These are phyloP conservation scores for Megalops cyprinoides DNA, from an alignment of 2,797 vertebrate species.

Conservation along the genomic window DNA sequence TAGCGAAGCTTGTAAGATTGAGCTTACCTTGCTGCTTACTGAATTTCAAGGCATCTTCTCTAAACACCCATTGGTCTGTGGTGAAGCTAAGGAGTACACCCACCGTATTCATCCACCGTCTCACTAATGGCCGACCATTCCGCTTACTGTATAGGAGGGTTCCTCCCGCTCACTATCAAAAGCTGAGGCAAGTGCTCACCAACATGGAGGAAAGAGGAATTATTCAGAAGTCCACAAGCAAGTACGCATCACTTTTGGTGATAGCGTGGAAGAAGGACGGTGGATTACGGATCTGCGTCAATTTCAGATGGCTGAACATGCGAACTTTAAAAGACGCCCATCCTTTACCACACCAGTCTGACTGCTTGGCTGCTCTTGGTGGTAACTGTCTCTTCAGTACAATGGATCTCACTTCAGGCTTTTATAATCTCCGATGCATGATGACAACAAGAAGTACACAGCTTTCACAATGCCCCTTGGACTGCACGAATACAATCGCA, in stretches of 20 bases:
- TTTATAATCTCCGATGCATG: conserved; percentile 30
- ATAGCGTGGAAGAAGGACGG: conserved; percentile 34
- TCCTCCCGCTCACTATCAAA: background rate
- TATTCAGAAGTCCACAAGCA: conserved; percentile 22
- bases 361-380: conserved; percentile 18
- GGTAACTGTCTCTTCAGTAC: background rate
- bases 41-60: conserved; percentile 23
- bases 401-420: too few species aligned
- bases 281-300: conserved; percentile 13
- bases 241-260: conserved; percentile 19
- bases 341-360: conserved; percentile 6
- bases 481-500: conserved; percentile 15
- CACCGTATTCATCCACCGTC: background rate
- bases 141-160: conserved; percentile 9
- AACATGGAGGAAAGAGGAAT: conserved; percentile 35
- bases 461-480: conserved; percentile 34
- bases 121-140: conserved; percentile 19
- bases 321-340: conserved; percentile 20
- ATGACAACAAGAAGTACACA: conserved; percentile 30
- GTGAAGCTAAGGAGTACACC: background rate
- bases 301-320: conserved; percentile 35
- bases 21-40: background rate
- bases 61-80: conserved; percentile 12
- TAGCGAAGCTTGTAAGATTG: conserved; percentile 2
- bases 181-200: conserved; percentile 26